A percentile compares a stretch with the other conserved stretches of the same genome.
These are phyloP conservation scores for Brachylomia viminalis DNA, from an alignment of 2,888 invertebrate species.

Conservation along the genomic window DNA sequence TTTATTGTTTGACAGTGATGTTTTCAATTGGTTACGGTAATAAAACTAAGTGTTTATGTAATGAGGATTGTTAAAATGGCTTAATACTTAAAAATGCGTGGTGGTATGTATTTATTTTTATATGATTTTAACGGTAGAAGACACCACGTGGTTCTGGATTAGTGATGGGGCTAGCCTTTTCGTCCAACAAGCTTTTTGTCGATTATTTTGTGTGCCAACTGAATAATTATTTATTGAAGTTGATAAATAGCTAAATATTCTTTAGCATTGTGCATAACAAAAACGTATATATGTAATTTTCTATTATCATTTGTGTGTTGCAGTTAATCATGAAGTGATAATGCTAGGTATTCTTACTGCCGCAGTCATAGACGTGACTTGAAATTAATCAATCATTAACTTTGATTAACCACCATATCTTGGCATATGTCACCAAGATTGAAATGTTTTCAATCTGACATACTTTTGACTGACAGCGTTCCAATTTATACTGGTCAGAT, in stretches of 20 bases:
- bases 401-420: too few species aligned
- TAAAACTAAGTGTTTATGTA: slow-evolving; percentile 68
- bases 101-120: slow-evolving; percentile 28
- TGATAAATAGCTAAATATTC: too few species aligned
- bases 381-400: too few species aligned
- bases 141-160: background rate
- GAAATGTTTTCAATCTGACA: too few species aligned
- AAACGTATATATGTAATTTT: too few species aligned
- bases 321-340: background rate
- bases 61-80: slow-evolving; percentile 60
- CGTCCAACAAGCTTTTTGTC: background rate
- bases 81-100: slow-evolving; percentile 43
- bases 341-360: background rate
- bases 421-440: too few species aligned
- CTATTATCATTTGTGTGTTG: too few species aligned
- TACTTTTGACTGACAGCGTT: too few species aligned
- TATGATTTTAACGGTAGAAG: slow-evolving; percentile 2
- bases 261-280: too few species aligned
- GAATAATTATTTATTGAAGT: background rate
- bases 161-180: too few species aligned
- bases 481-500: too few species aligned
- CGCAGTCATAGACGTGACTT: too few species aligned
- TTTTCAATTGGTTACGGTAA: slow-evolving; percentile 65
- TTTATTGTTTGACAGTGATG: slow-evolving; percentile 63
- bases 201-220: background rate